These are phyloP conservation scores for Myotis brandtii DNA, from an alignment of 2,113 vertebrate genomes.

Conservation along the genomic window DNA sequence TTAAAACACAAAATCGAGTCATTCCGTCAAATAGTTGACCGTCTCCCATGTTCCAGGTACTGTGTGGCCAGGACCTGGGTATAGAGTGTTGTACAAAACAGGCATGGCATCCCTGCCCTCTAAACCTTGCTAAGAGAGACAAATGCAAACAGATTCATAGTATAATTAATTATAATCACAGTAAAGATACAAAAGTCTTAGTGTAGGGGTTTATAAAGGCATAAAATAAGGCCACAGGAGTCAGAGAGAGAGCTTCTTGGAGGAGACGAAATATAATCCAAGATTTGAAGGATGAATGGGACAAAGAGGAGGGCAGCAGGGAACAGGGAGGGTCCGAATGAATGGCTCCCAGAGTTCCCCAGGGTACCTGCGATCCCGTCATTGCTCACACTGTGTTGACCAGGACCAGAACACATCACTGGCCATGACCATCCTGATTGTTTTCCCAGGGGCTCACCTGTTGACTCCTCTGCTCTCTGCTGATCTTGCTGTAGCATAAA, in stretches of 20 bases:
- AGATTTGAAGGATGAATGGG: background rate
- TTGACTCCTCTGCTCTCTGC: background rate
- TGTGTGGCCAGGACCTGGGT: background rate
- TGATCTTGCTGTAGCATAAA: no score
- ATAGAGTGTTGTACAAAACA: background rate
- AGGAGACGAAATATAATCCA: background rate
- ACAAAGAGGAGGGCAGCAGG: background rate
- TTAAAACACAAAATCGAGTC: conserved; percentile 16
- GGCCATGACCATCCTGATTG: background rate
- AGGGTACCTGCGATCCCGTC: rapidly evolving
- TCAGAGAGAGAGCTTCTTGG: background rate
- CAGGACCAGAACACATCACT: background rate
- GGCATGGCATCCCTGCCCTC: background rate
- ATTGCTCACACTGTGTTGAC: rapidly evolving
- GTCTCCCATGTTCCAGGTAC: background rate
- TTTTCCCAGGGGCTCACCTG: no score
- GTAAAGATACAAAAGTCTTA: background rate
- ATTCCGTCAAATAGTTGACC: background rate
- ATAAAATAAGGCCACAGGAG: background rate
- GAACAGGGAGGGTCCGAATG: background rate
- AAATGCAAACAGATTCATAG: background rate
- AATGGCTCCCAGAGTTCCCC: background rate
- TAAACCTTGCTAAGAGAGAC: background rate
- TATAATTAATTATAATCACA: background rate
- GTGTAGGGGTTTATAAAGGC: background rate